Conservation (phyloP, 2,113 vertebrate species). For the Myotis brandtii region DNA sequence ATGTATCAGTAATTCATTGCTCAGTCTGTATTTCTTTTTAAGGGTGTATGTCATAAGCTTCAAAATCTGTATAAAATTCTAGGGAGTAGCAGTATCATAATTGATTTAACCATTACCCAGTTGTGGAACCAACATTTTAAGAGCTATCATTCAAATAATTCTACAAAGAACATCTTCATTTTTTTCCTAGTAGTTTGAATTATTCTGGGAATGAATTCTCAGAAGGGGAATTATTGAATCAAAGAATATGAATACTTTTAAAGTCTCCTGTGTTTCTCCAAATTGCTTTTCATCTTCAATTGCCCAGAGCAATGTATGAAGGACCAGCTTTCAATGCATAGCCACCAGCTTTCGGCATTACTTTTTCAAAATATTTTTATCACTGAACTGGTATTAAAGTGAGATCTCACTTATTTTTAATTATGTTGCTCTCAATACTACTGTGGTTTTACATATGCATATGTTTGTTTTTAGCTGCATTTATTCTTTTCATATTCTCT, state of each 20-base stretch:
- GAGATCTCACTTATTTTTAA: constrained; percentile 1
- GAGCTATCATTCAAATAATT: neutral
- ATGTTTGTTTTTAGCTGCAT: neutral
- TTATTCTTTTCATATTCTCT: neutral
- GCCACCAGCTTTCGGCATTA: neutral
- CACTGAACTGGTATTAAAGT: neutral
- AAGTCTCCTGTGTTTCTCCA: neutral
- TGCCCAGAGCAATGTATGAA: neutral
- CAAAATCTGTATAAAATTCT: neutral
- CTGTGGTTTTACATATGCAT: neutral
- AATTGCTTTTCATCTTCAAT: constrained; percentile 27
- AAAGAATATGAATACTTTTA: neutral
- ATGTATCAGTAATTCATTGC: neutral
- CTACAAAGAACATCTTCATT: constrained; percentile 19
- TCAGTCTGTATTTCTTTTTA: neutral
- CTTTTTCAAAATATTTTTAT: constrained; percentile 10
- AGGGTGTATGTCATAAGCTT: neutral
- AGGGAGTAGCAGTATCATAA: neutral
- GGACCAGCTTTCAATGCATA: neutral
- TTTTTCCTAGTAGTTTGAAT: constrained; percentile 26
- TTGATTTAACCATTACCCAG: neutral
- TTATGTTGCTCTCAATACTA: neutral
- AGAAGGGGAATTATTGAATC: neutral
- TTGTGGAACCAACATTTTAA: neutral
- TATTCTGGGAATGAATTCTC: constrained; percentile 32